Evolutionary conservation across 2,888 invertebrate genomes (phyloP).

Genomic region (Linnaemya tessellans): DNA sequence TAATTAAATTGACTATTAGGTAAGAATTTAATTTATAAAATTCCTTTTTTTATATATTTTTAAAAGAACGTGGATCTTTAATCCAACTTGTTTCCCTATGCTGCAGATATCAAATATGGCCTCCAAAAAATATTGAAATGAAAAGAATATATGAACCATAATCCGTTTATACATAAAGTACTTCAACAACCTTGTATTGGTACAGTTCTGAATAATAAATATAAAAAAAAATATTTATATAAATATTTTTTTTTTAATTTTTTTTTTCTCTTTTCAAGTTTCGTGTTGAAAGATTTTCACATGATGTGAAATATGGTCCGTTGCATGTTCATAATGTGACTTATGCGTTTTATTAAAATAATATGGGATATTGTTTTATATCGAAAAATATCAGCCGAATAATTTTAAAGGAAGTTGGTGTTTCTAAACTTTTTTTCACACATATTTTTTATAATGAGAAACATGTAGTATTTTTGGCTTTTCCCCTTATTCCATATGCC

Average conservation of each 20-base stretch:
- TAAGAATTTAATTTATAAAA: not conserved
- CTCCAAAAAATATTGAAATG: not conserved
- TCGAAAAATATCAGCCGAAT: constrained; percentile 3
- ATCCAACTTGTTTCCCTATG: not conserved
- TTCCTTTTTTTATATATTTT: not conserved
- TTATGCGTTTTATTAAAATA: constrained; percentile 68
- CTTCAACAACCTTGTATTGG: not conserved
- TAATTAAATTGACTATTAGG: not conserved
- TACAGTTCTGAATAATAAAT: not conserved
- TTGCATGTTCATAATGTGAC: constrained; percentile 68
- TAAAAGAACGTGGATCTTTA: not conserved
- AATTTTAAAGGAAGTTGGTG: constrained; percentile 54
- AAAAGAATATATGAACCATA: constrained; percentile 40
- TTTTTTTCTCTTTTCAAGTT: constrained; percentile 37
- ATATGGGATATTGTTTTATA: constrained; percentile 32
- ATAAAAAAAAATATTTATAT: too few species aligned
- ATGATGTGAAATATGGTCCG: constrained; percentile 53
- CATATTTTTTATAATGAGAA: constrained; percentile 54
- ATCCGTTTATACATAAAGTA: constrained; percentile 29
- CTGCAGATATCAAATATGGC: not conserved
- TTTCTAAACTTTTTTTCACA: not conserved
- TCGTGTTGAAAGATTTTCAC: constrained; percentile 75
- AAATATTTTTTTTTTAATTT: too few species aligned
- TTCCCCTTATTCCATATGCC: constrained; percentile 73
- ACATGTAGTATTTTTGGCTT: constrained; percentile 40